Percentiles rank a stretch among this genome's conserved stretches.
phyloP scores from a whole-genome alignment of 2,797 vertebrate genomes.

The Oreochromis mossambicus region DNA sequence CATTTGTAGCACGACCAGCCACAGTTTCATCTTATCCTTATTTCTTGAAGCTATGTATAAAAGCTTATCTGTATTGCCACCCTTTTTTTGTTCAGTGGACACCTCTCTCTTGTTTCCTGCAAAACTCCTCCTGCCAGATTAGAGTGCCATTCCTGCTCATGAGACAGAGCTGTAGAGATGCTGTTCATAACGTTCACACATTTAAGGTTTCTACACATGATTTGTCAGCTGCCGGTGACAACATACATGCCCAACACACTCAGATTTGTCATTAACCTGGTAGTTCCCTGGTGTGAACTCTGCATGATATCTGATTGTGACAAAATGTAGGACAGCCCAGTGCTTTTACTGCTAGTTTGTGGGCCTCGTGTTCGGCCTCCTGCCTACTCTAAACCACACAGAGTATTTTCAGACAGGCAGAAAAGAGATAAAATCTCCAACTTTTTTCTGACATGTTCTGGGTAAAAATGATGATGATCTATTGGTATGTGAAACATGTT shows the following conservation, averaged over 20 bases:
- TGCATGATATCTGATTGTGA: background rate
- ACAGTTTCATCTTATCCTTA: background rate
- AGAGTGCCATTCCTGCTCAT: background rate
- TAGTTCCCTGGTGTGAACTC: background rate
- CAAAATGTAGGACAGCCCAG: background rate
- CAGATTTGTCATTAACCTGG: background rate
- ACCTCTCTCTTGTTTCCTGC: accelerated
- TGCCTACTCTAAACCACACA: background rate
- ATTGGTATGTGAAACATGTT: background rate
- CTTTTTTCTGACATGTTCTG: background rate
- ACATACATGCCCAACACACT: background rate
- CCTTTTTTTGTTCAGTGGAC: accelerated
- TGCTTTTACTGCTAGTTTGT: background rate
- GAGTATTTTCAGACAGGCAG: background rate
- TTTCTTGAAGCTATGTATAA: accelerated
- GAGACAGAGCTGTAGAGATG: background rate
- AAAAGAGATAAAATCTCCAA: background rate
- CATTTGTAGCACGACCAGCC: accelerated
- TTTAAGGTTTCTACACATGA: background rate
- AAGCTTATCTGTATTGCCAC: background rate
- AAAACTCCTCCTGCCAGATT: background rate
- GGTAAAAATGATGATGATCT: background rate
- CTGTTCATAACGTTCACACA: background rate
- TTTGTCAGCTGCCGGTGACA: background rate
- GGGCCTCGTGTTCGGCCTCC: background rate